phyloP scores from a whole-genome alignment of 2,113 vertebrate genomes.

The Heloderma charlesbogerti region DNA sequence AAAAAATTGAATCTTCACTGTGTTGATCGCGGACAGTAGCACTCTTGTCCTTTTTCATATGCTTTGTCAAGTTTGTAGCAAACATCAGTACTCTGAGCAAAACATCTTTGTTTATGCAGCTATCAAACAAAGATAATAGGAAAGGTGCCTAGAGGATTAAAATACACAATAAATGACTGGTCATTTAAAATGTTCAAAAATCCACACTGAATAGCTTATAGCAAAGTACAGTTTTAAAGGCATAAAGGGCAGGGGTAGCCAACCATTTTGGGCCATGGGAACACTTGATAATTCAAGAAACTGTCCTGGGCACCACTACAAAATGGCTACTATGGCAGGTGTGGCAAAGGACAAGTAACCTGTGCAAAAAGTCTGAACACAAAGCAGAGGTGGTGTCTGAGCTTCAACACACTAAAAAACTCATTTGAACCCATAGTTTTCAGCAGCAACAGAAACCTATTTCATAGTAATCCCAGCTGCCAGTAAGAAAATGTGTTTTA shows the following conservation, averaged over 20 bases:
- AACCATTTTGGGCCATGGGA: too few relatives aligned
- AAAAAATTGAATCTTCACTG: slow-evolving; percentile 84
- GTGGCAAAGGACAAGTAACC: too few relatives aligned
- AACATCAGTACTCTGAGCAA: slow-evolving; percentile 87
- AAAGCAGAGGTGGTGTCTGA: too few relatives aligned
- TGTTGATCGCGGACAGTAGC: slow-evolving; percentile 68
- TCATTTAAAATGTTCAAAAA: background rate
- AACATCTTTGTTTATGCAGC: slow-evolving; percentile 78
- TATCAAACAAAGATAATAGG: slow-evolving; percentile 85
- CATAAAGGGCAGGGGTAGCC: background rate
- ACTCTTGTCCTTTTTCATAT: slow-evolving; percentile 32
- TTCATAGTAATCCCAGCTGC: too few relatives aligned
- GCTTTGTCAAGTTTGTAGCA: slow-evolving; percentile 85
- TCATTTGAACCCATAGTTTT: too few relatives aligned
- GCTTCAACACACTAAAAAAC: too few relatives aligned
- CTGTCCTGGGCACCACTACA: too few relatives aligned
- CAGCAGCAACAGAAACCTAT: too few relatives aligned
- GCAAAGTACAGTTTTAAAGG: background rate
- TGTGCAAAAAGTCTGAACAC: too few relatives aligned
- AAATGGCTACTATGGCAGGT: too few relatives aligned
- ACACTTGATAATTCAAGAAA: too few relatives aligned
- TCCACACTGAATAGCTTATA: background rate
- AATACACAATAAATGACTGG: slow-evolving; percentile 13
- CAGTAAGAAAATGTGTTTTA: too few relatives aligned
- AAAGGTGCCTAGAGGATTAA: slow-evolving; percentile 72